Base-by-base conservation (phyloP, 2,888 invertebrate genomes). In the Drosophila algonquin region DNA sequence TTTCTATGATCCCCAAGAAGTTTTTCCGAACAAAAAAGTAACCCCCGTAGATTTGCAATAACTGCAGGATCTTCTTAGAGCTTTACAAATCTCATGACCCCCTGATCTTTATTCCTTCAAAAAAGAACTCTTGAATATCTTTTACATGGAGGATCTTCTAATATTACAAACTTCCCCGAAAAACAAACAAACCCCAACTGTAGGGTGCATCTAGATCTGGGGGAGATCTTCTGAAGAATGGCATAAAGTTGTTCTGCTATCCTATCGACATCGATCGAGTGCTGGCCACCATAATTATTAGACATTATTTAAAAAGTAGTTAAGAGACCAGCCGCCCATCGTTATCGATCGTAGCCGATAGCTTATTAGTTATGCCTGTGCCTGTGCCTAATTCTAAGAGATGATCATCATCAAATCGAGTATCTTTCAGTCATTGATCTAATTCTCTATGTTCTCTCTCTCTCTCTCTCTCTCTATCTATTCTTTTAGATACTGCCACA, bases 401-500 rank as follows among this genome's bases (percentile, higher is more conserved):
- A 65, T 53, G 1, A 65, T 55, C 44, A 48, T 55, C 48, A 48
- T 24, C 54, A 12, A 35, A 35, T 35, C 5, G 6, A 4, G 40
- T 40, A 52, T 61, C 44, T 52, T 50, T 52, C 53, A 51, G 21
- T 61, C 69, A 57, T 76, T 63, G 55, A 75, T 61, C 63, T 67
- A 60, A 65, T 71, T 58, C 51, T 53, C 24, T 32, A 24, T 16
- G 18, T 30, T 16, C 12, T 55, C 12, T 46, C 30, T 74, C 45
- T 27, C 27, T 27, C 27, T 30, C 8, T 27, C 2, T 27, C 27
- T 8, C 8, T n/a, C 32, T 69, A 27, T 45, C 27, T 45, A 47
- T 12, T 48, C 3, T 50, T 9, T 90, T 16, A 95, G 93, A 93
- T 96, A 80, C 90, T 95, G 91, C 96, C 96, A 30, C 96, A 99